Percentiles rank a stretch among this genome's conserved stretches.
phyloP scores from a whole-genome alignment of 2,888 invertebrate genomes.

The Xestia sexstrigata region DNA sequence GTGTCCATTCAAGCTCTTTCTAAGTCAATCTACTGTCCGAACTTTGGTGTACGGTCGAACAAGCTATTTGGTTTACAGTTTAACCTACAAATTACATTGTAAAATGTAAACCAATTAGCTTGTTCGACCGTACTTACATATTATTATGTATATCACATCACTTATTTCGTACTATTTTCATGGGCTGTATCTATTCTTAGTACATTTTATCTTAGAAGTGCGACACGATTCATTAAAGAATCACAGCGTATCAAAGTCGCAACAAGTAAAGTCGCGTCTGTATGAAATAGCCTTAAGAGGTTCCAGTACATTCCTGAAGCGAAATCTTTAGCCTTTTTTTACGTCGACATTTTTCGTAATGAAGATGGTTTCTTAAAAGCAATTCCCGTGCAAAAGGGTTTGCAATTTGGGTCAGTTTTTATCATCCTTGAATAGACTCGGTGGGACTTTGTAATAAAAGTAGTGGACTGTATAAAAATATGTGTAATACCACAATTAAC shows the following conservation, averaged over 20 bases:
- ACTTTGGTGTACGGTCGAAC: too few species aligned
- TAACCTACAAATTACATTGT: too few species aligned
- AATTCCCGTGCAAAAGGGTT: constrained; percentile 66
- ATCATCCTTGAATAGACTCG: too few species aligned
- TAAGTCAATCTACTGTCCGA: too few species aligned
- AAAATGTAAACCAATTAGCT: too few species aligned
- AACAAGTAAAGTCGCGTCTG: not conserved
- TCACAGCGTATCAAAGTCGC: not conserved
- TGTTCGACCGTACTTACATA: too few species aligned
- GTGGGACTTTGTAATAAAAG: too few species aligned
- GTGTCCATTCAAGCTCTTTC: too few species aligned
- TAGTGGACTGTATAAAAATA: too few species aligned
- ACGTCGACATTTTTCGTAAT: constrained; percentile 66
- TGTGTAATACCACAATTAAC: too few species aligned
- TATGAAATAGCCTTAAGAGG: constrained; percentile 13
- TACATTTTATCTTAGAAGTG: not conserved
- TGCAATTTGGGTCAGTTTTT: constrained; percentile 68
- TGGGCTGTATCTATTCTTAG: not conserved
- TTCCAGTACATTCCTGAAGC: constrained; percentile 46
- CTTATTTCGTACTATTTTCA: not conserved
- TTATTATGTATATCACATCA: too few species aligned
- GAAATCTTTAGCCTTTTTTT: constrained; percentile 56
- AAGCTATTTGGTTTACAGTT: too few species aligned
- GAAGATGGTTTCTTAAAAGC: constrained; percentile 67
- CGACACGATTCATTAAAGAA: not conserved